These are phyloP conservation scores for Phortica magna DNA, from an alignment of 2,888 invertebrate species.

Conservation along the genomic window DNA sequence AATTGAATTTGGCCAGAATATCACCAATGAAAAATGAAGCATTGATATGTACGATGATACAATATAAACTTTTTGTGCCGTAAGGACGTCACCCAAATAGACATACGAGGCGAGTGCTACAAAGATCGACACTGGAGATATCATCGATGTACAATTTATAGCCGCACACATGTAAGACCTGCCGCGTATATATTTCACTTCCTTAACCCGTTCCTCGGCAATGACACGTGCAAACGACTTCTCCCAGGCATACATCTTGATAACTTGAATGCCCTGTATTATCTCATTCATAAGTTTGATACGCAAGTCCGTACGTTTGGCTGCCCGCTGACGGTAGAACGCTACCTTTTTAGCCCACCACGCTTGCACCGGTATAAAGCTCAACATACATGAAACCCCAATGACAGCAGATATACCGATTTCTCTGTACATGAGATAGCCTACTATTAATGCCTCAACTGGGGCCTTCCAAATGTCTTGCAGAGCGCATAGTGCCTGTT, in stretches of 20 bases:
- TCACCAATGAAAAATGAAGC: slow-evolving; percentile 86
- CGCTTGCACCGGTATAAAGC: slow-evolving; percentile 87
- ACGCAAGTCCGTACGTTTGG: slow-evolving; percentile 89
- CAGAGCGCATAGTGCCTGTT: slow-evolving; percentile 91
- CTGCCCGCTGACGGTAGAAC: slow-evolving; percentile 83
- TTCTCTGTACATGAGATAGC: slow-evolving; percentile 80
- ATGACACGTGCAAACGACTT: slow-evolving; percentile 87
- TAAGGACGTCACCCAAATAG: slow-evolving; percentile 82
- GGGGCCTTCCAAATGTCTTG: slow-evolving; percentile 96
- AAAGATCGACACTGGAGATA: slow-evolving; percentile 88
- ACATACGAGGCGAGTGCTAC: slow-evolving; percentile 86
- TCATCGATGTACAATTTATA: slow-evolving; percentile 85
- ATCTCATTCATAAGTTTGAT: slow-evolving; percentile 94
- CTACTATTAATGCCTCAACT: slow-evolving; percentile 79
- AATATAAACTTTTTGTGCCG: slow-evolving; percentile 88
- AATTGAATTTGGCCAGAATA: slow-evolving; percentile 89
- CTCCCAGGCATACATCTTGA: slow-evolving; percentile 95
- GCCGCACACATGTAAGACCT: slow-evolving; percentile 85
- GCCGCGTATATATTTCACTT: slow-evolving; percentile 83
- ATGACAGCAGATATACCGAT: slow-evolving; percentile 85
- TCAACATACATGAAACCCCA: slow-evolving; percentile 84
- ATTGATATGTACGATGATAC: slow-evolving; percentile 90
- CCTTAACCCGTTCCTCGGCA: slow-evolving; percentile 85
- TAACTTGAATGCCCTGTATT: slow-evolving; percentile 89
- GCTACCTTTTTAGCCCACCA: slow-evolving; percentile 85